Evolutionary conservation across 2,888 invertebrate genomes (phyloP), one percentile per base, ranked within the genome.

Genomic region (Drosophila siamana): DNA sequence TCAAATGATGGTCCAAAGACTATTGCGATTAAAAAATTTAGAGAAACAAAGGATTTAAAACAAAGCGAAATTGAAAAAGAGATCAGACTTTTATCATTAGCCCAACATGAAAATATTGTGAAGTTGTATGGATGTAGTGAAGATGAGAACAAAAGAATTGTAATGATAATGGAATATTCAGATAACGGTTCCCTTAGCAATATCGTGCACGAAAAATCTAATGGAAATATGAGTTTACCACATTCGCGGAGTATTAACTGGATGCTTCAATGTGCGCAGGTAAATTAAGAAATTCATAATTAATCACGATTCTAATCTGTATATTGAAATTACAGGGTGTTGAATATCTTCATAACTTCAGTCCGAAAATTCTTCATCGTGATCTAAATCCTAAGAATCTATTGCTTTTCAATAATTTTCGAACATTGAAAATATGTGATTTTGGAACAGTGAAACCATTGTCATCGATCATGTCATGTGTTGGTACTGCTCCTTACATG

Each of bases 341-440:
- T 4, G 2, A 4, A 0, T 38, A 50, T 5, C n/a, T 68, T 22
- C 68, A 68, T 26, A 7, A 9, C 1, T 9, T 9, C 1, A 11
- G 5, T 22, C 19, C 41, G 11, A 41, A 41, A 41, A 41, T 41
- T 41, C 19, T 41, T 11, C 41, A 41, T 16, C 40, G 40, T 8
- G 62, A 62, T 52, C 22, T 69, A 1, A 68, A 68, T 11, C 26
- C 68, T 0, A 5, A 4, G 0, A 69, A 69, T 33, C n/a, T 69
- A 6, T 19, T 69, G 36, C 30, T 62, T 9, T 51, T 67, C 4
- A 1, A 46, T 7, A 6, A 15, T 0, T 41, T 7, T 33, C 16
- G 0, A 7, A 51, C n/a, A 1, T 26, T 69, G 3, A 51, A 69
- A 13, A 63, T 69, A 6, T 26, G 38, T 0, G 70, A 69, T 30